A percentile compares a stretch with the other conserved stretches of the same genome.
These are phyloP conservation scores for Sceloporus undulatus DNA, from an alignment of 2,113 vertebrate genomes.

Conservation along the genomic window DNA sequence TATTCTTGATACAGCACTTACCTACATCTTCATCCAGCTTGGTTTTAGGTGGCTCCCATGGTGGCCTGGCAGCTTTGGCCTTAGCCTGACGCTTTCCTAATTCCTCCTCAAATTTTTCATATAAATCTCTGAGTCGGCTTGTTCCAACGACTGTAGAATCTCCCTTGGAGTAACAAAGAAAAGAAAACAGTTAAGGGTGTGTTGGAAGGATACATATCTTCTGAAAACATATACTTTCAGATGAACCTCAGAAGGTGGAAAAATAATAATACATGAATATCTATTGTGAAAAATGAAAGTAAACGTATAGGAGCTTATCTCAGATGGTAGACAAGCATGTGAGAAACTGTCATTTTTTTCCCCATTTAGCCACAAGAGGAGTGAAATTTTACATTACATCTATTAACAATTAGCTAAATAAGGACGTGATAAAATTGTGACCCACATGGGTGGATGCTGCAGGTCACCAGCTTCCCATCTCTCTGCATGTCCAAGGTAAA, in stretches of 20 bases:
- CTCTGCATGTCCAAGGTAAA: not conserved
- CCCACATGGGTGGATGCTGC: too few species aligned
- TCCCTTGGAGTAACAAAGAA: constrained; percentile 79
- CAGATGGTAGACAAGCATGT: not conserved
- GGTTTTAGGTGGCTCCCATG: constrained; percentile 95
- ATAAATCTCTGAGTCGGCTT: constrained; percentile 90
- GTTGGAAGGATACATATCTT: too few species aligned
- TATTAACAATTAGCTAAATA: not conserved
- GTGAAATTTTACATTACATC: not conserved
- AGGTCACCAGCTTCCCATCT: not conserved
- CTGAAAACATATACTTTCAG: not conserved
- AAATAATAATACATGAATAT: not conserved
- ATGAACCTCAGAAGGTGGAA: not conserved
- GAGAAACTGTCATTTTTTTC: not conserved
- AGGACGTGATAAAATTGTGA: not conserved
- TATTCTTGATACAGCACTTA: constrained; percentile 55
- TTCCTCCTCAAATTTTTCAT: constrained; percentile 94
- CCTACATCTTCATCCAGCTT: constrained; percentile 95
- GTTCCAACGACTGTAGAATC: constrained; percentile 98
- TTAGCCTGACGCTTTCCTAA: constrained; percentile 88
- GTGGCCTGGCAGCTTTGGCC: constrained; percentile 89
- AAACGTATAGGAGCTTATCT: not conserved
- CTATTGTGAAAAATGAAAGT: not conserved
- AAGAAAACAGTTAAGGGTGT: not conserved
- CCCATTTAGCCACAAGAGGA: not conserved